Evolutionary conservation across 2,888 invertebrate species (phyloP).

Genomic region (Dryobota labecula): DNA sequence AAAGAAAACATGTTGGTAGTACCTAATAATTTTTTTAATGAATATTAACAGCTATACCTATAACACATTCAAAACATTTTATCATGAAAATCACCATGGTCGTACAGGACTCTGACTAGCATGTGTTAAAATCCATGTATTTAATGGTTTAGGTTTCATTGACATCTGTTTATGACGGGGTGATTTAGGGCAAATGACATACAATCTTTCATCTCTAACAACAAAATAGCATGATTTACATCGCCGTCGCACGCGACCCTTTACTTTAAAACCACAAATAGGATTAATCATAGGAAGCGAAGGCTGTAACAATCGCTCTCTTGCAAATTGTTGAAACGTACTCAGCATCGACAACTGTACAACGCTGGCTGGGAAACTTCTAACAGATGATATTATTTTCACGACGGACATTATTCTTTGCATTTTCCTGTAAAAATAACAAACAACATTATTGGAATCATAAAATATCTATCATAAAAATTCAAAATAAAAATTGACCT

Average conservation of each 20-base stretch:
- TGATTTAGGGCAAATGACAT: conserved; percentile 94
- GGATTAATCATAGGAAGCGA: conserved; percentile 74
- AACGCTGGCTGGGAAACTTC: conserved; percentile 61
- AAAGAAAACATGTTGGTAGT: conserved; percentile 14
- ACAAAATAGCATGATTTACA: conserved; percentile 95
- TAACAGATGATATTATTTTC: conserved; percentile 68
- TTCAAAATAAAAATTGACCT: background rate
- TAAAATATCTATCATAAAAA: too few relatives aligned
- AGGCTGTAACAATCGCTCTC: conserved; percentile 73
- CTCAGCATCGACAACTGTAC: conserved; percentile 69
- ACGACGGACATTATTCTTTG: conserved; percentile 76
- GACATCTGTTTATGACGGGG: conserved; percentile 96
- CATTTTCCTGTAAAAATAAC: conserved; percentile 71
- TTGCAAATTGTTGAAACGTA: conserved; percentile 69
- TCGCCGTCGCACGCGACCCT: conserved; percentile 92
- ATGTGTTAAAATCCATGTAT: conserved; percentile 94
- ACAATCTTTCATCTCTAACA: conserved; percentile 92
- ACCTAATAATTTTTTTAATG: conserved; percentile 29
- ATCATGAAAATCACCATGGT: conserved; percentile 78
- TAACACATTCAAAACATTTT: conserved; percentile 4
- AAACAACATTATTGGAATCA: background rate
- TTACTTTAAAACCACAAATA: conserved; percentile 92
- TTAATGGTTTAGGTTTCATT: conserved; percentile 92
- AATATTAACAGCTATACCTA: conserved; percentile 24
- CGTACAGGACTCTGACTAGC: conserved; percentile 92